Conservation (phyloP, 1,140 invertebrate species). For the Halictus rubicundus region DNA sequence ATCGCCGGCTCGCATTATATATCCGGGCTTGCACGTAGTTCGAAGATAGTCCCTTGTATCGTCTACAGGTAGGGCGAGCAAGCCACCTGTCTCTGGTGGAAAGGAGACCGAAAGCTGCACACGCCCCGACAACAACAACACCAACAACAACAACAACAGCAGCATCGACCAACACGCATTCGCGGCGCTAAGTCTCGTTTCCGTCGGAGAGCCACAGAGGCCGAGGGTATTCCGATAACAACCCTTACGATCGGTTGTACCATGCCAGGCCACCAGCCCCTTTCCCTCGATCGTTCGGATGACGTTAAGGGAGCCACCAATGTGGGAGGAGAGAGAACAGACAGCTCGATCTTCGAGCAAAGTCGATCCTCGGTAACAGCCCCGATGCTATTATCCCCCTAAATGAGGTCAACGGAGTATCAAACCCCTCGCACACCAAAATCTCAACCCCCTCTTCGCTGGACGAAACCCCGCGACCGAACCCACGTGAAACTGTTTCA, state of each 20-base stretch:
- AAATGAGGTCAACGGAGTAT: conserved; percentile 46
- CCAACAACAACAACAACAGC: not conserved
- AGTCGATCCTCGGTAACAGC: conserved; percentile 45
- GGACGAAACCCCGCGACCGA: not conserved
- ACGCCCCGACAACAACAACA: conserved; percentile 10
- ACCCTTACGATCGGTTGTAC: conserved; percentile 50
- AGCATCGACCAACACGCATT: conserved; percentile 4
- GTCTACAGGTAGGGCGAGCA: conserved; percentile 12
- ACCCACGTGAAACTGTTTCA: conserved; percentile 19
- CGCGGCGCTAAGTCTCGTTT: conserved; percentile 32
- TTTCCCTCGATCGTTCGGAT: not conserved
- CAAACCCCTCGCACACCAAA: not conserved
- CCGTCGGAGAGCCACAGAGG: not conserved
- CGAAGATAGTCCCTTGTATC: conserved; percentile 35
- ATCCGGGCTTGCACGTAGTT: conserved; percentile 33
- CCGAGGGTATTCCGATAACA: conserved; percentile 49
- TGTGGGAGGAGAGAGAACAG: conserved; percentile 2
- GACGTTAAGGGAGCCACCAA: not conserved
- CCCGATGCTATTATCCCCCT: conserved; percentile 42
- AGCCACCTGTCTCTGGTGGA: not conserved
- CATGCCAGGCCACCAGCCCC: not conserved
- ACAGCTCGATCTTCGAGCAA: conserved; percentile 34
- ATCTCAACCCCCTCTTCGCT: too few relatives aligned
- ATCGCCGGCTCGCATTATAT: conserved; percentile 51
- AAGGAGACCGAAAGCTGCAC: not conserved